phyloP scores from a whole-genome alignment of 2,888 invertebrate species.

The Tachina fera region DNA sequence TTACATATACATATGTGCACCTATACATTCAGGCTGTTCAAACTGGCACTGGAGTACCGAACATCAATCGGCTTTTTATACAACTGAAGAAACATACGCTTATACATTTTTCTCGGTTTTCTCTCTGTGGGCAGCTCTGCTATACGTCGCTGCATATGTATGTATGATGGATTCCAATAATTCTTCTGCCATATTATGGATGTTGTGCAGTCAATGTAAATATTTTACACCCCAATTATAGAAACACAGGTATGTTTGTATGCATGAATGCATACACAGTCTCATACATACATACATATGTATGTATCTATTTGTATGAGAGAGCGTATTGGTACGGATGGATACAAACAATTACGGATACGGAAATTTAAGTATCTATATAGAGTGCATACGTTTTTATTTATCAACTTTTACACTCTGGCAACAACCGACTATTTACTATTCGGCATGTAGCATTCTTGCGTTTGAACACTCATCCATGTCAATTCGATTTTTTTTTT shows the following conservation, averaged over 20 bases:
- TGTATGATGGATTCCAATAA: slow-evolving; percentile 43
- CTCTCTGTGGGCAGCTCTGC: too few species aligned
- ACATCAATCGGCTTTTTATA: too few species aligned
- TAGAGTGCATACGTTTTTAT: slow-evolving; percentile 54
- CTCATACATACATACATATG: too few species aligned
- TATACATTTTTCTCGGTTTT: too few species aligned
- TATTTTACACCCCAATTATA: slow-evolving; percentile 64
- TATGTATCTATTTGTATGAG: slow-evolving; percentile 15
- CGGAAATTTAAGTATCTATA: slow-evolving; percentile 62
- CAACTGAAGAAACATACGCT: too few species aligned
- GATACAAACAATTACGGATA: slow-evolving; percentile 58
- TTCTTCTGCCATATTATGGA: slow-evolving; percentile 41
- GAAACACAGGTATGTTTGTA: not conserved
- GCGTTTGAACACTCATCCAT: slow-evolving; percentile 67
- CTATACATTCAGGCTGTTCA: too few species aligned
- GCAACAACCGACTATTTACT: not conserved
- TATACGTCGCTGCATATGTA: slow-evolving; percentile 1
- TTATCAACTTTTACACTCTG: slow-evolving; percentile 13
- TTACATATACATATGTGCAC: not conserved
- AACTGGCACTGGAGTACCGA: too few species aligned
- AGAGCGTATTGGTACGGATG: slow-evolving; percentile 40
- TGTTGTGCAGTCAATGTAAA: slow-evolving; percentile 28
- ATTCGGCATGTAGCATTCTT: slow-evolving; percentile 44
- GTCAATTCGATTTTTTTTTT: slow-evolving; percentile 66
- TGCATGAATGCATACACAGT: not conserved